Evolutionary conservation across 2,797 vertebrate genomes (phyloP).

Genomic region (Gila robusta): DNA sequence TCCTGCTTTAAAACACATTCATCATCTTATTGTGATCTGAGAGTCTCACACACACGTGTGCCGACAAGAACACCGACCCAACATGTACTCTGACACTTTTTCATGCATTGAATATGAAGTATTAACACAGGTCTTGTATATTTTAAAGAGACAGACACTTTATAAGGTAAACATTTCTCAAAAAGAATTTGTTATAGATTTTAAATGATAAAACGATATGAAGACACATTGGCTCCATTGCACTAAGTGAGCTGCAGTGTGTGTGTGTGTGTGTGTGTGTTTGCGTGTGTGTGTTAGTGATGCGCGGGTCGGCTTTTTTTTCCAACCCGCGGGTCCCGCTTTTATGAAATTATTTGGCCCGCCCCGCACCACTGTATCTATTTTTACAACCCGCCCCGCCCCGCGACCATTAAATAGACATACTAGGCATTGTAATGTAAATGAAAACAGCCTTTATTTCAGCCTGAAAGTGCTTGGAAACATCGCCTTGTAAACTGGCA

Average conservation of each 20-base stretch:
- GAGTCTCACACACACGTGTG: constrained; percentile 13
- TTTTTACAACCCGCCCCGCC: no score
- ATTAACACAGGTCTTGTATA: not conserved
- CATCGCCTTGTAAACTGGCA: no score
- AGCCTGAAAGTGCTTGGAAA: no score
- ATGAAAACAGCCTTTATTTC: no score
- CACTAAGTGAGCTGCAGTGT: not conserved
- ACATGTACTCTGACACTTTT: not conserved
- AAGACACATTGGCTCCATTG: not conserved
- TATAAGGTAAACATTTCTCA: not conserved
- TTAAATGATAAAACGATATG: not conserved
- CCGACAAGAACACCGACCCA: constrained; percentile 10
- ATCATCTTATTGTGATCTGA: not conserved
- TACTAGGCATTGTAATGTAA: no score
- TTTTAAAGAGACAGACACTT: not conserved
- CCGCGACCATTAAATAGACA: no score
- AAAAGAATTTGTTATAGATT: not conserved
- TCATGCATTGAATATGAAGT: not conserved
- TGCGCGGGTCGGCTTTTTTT: no score
- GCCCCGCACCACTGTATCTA: no score
- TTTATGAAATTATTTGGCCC: no score
- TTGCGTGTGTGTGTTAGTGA: no score
- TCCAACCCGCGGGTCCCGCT: no score
- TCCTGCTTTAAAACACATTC: not conserved
- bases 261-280: not conserved